phyloP scores from a whole-genome alignment of 2,113 vertebrate species.

The Silurus glanis region DNA sequence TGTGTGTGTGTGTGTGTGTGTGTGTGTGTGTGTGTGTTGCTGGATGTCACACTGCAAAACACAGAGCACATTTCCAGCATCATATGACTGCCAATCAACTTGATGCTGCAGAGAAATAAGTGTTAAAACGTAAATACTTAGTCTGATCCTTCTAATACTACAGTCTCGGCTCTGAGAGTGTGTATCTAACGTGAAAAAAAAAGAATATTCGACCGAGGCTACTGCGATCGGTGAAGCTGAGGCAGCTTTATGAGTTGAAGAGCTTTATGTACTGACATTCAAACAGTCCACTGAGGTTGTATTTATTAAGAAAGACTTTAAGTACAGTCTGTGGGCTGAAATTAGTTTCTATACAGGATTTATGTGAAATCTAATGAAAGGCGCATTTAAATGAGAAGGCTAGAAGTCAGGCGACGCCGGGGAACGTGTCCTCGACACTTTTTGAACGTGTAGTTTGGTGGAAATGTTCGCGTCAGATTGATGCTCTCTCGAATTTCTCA shows the following conservation, averaged over 20 bases:
- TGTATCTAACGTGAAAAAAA: not conserved
- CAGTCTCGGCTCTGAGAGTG: not conserved
- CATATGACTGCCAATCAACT: not conserved
- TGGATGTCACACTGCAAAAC: not conserved
- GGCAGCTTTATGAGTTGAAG: not conserved
- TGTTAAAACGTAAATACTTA: not conserved
- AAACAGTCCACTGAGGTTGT: not conserved
- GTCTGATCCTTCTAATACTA: not conserved
- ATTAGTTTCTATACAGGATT: not conserved
- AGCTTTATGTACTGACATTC: conserved; percentile 5
- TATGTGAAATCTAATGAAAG: not conserved
- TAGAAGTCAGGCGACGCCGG: not conserved
- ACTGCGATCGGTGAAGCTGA: conserved; percentile 9
- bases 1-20: too few relatives aligned
- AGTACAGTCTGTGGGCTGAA: conserved; percentile 1
- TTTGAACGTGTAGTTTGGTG: not conserved
- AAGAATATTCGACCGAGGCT: not conserved
- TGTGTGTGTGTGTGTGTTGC: not conserved
- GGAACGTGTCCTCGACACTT: not conserved
- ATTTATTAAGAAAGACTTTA: conserved; percentile 11
- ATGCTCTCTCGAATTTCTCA: too few relatives aligned
- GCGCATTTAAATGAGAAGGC: not conserved
- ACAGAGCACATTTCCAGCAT: not conserved
- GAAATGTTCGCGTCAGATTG: not conserved
- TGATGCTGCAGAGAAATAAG: not conserved